phyloP scores from a whole-genome alignment of 2,888 invertebrate genomes.

The Scaptomyza reducta region DNA sequence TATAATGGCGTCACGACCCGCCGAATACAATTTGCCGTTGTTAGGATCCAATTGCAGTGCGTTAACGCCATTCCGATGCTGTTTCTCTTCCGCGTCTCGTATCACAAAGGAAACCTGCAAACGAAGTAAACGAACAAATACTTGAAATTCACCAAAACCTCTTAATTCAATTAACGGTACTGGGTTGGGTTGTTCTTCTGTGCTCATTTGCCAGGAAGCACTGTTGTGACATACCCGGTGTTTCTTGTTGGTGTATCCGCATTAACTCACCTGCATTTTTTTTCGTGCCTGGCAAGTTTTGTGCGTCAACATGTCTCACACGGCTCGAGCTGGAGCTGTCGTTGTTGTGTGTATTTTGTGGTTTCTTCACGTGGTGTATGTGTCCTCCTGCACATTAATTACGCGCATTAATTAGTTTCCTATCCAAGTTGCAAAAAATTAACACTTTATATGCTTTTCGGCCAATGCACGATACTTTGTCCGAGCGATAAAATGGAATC shows the following conservation, averaged over 20 bases:
- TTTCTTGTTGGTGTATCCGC: constrained; percentile 47
- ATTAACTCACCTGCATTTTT: constrained; percentile 85
- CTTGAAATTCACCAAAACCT: background rate
- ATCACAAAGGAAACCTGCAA: constrained; percentile 97
- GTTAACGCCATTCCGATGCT: constrained; percentile 97
- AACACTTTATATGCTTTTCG: constrained; percentile 50
- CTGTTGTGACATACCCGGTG: constrained; percentile 44
- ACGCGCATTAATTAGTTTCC: constrained; percentile 54
- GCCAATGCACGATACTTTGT: constrained; percentile 44
- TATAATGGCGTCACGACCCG: constrained; percentile 96
- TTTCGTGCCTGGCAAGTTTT: constrained; percentile 85
- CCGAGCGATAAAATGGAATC: constrained; percentile 33
- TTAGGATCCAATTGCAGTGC: constrained; percentile 96
- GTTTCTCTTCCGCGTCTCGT: constrained; percentile 96
- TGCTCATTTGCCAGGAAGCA: background rate
- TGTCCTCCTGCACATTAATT: constrained; percentile 54
- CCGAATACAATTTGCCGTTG: constrained; percentile 95
- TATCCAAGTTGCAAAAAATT: constrained; percentile 49
- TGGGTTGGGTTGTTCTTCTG: background rate
- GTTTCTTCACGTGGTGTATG: constrained; percentile 43
- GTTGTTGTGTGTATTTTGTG: constrained; percentile 40
- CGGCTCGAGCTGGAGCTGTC: constrained; percentile 41
- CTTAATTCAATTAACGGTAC: constrained; percentile 32
- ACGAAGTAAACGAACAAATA: background rate
- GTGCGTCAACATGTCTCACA: constrained; percentile 84